A percentile compares a stretch with the other conserved stretches of the same genome.
phyloP scores from a whole-genome alignment of 2,888 invertebrate genomes.

The Netelia virgata region DNA sequence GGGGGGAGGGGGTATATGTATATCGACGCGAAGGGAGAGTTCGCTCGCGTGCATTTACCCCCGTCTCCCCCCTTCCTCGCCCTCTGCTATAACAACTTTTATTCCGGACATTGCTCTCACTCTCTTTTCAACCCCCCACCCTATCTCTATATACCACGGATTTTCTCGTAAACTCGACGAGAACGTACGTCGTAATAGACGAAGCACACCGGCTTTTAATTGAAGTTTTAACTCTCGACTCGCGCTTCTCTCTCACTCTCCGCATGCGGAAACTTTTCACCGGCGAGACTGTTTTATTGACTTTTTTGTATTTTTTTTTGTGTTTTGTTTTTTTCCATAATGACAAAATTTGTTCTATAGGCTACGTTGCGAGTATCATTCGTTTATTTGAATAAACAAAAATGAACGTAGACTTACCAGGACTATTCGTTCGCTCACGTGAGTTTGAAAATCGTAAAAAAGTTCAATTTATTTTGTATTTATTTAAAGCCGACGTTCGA shows the following conservation, averaged over 20 bases:
- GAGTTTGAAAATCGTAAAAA: neutral
- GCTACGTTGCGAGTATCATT: no score
- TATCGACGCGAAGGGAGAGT: neutral
- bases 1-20: neutral
- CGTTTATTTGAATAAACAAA: no score
- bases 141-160: neutral
- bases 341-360: no score
- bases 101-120: constrained; percentile 33
- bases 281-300: constrained; percentile 23
- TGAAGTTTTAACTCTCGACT: constrained; percentile 34
- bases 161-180: constrained; percentile 50
- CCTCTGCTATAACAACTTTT: no score
- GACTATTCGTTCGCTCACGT: no score
- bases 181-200: constrained; percentile 52
- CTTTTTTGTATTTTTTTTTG: constrained; percentile 4
- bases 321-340: neutral
- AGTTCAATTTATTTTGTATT: neutral
- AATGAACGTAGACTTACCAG: no score
- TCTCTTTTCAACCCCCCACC: constrained; percentile 14
- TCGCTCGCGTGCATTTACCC: neutral
- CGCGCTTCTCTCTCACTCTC: neutral
- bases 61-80: neutral
- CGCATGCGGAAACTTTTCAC: neutral
- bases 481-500: no score
- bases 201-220: constrained; percentile 18